Evolutionary conservation across 2,797 vertebrate species (phyloP), one percentile per base, ranked within the genome.

Genomic region (Sebastes hopkinsi): DNA sequence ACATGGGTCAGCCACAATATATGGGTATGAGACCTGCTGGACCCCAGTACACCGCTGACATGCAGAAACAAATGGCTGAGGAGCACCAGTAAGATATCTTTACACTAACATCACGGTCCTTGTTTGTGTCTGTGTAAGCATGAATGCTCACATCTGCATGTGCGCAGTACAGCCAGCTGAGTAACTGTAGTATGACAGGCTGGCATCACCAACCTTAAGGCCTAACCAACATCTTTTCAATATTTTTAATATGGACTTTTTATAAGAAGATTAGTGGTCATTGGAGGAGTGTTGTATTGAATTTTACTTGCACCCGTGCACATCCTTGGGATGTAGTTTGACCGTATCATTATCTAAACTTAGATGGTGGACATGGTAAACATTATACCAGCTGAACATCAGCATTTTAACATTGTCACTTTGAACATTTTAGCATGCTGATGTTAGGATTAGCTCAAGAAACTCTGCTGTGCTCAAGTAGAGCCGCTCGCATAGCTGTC

Each of bases 61-160:
- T 99, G 95, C 98, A 99, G 94, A 99, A 99, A 89, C 98, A 99
- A 90, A 98, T 99, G 96, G 98, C 96, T 0, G 99, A 99, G 93
- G 98, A 99, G 78, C 98, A 99, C 76, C 97, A 99, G 98, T 99
- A 95, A 98, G 98, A 36, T 29, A 18, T 54, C 9, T 80, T 84
- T 54, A 77, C 46, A 50, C 8, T 79, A 16, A 66, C 18, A 2
- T 9, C 12, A 10, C n/a, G 20, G 20, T 50, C 69, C 32, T 52
- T 32, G 29, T 61, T 61, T 77, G 29, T 27, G 22, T 34, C 22
- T 67, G 46, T 70, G 20, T 61, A 8, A 8, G 5, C 55, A 10
- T 27, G 42, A 50, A 25, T 32, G 25, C 54, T 54, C 20, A 13
- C 10, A 25, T 30, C 14, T 55, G 20, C 7, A 30, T 52, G n/a